A percentile compares a stretch with the other conserved stretches of the same genome.
These are phyloP conservation scores for Andricus quercusramuli DNA, from an alignment of 2,888 invertebrate genomes.

Conservation along the genomic window DNA sequence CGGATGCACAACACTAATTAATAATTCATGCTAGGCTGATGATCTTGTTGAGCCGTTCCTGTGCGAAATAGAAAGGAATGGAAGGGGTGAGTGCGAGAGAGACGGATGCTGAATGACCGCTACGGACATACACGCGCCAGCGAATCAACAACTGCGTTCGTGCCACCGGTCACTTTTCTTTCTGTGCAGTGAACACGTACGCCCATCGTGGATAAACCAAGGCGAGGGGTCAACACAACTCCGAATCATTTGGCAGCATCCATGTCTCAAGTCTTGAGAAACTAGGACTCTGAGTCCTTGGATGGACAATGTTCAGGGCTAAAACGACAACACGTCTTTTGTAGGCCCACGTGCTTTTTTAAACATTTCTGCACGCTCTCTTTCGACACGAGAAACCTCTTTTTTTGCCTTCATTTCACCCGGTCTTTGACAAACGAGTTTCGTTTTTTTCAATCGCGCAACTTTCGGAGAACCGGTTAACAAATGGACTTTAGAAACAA, in stretches of 20 bases:
- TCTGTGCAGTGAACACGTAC: constrained; percentile 39
- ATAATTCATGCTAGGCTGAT: not conserved
- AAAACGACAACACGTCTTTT: constrained; percentile 28
- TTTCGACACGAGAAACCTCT: not conserved
- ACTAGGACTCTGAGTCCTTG: constrained; percentile 38
- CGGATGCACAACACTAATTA: not conserved
- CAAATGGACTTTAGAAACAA: not conserved
- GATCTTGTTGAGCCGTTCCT: constrained; percentile 30
- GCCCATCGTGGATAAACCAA: constrained; percentile 32
- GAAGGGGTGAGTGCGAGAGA: constrained; percentile 47
- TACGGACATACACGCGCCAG: constrained; percentile 62
- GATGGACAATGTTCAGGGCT: constrained; percentile 30
- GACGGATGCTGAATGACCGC: constrained; percentile 52
- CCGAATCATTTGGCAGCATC: constrained; percentile 38
- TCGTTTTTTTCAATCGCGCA: not conserved
- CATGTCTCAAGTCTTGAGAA: constrained; percentile 23
- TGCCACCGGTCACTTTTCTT: constrained; percentile 50
- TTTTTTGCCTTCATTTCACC: not conserved
- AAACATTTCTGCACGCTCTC: not conserved
- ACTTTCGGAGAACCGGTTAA: not conserved
- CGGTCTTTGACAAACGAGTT: constrained; percentile 10
- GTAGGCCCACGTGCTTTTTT: constrained; percentile 10
- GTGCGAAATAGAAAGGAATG: constrained; percentile 34
- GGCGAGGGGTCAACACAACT: constrained; percentile 15
- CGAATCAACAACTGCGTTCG: constrained; percentile 65